phyloP scores from a whole-genome alignment of 2,113 vertebrate genomes.

The Hippoglossus stenolepis region DNA sequence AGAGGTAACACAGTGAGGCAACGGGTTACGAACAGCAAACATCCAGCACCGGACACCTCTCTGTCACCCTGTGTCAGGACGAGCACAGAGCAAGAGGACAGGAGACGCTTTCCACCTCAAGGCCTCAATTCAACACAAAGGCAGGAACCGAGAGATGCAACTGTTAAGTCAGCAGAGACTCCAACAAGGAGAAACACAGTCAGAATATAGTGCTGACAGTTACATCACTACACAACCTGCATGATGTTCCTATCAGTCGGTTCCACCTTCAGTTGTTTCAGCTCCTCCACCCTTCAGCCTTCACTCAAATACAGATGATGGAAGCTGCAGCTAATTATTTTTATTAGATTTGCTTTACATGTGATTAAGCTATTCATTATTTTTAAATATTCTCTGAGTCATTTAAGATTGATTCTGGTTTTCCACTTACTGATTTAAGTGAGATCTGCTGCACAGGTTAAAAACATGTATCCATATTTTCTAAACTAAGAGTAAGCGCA shows the following conservation, averaged over 20 bases:
- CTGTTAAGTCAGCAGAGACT: conserved; percentile 5
- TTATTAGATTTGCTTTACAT: neutral
- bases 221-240: neutral
- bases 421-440: too few relatives aligned
- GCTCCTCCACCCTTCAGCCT: neutral
- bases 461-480: too few relatives aligned
- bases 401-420: too few relatives aligned
- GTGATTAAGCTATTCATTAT: neutral
- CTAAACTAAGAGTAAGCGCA: too few relatives aligned
- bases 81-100: conserved; percentile 3
- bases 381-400: neutral
- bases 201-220: neutral
- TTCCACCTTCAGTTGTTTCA: neutral
- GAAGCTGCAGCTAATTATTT: neutral
- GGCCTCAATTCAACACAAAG: conserved; percentile 44
- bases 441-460: too few relatives aligned
- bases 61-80: conserved; percentile 51
- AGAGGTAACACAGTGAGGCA: conserved; percentile 52
- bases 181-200: neutral
- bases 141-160: conserved; percentile 23
- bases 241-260: neutral
- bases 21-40: conserved; percentile 45
- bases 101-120: conserved; percentile 47
- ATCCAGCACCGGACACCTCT: conserved; percentile 42
- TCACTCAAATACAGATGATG: neutral